Evolutionary conservation across 2,888 invertebrate species (phyloP), one percentile per base, ranked within the genome.

Genomic region (Pandemis corylana): DNA sequence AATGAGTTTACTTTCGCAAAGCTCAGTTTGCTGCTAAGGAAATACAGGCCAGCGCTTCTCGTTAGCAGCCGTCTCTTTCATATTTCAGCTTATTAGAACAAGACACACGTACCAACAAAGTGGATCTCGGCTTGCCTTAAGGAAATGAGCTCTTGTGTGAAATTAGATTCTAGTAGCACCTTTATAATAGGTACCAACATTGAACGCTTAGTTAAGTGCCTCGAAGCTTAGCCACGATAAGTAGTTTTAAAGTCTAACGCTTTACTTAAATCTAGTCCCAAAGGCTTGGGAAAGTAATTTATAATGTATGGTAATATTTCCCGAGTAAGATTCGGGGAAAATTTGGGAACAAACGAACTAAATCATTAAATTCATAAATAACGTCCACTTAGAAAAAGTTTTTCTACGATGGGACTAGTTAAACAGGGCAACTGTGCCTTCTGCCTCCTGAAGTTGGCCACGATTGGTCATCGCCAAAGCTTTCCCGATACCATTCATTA

Each of bases 1-100:
- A 72, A 68, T 59, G 68, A 73, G 68, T 64, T 68, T 64, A 68
- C 56, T 73, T 68, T 68, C 28, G 12, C 59, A 28, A 59, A 59
- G 59, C 59, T 59, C 59, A 59, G 59, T 59, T 59, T 59, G 59
- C 28, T 59, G 5, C 28, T 59, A 12, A 59, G 56, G 20, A 56
- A 15, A 12, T 59, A 28, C 12, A 20, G 59, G 7, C 51, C 6
- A 51, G 49, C 51, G 28, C 59, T 28, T 12, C 59, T 59, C 28
- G 10, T 28, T 28, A 28, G 28, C 1, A 9, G 15, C 15, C 12
- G 12, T 59, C 59, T 28, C 59, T 59, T 28, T 59, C 28, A 5
- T 10, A 10, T 20, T 20, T 59, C 28, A 12, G 28, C 59, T 28
- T 59, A 59, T 12, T 59, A 59, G 12, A 59, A 59, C 20, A 20